phyloP scores from a whole-genome alignment of 2,888 invertebrate species.

The Eustalomyia histrio region DNA sequence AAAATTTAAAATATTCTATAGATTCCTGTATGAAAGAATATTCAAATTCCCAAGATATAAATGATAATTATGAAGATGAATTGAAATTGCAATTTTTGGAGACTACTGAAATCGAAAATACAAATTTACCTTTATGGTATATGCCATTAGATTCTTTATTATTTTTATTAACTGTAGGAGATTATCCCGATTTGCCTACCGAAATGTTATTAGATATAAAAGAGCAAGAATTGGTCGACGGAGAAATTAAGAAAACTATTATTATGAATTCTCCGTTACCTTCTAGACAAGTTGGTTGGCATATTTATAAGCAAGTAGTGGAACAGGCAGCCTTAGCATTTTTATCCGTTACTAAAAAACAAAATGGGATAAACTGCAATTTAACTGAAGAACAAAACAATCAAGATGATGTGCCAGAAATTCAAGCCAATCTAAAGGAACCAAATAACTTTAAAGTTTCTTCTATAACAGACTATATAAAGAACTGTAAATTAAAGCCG shows the following conservation, averaged over 20 bases:
- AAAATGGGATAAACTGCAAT: slow-evolving; percentile 23
- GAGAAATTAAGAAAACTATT: slow-evolving; percentile 62
- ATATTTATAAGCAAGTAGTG: slow-evolving; percentile 71
- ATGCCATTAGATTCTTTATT: slow-evolving; percentile 72
- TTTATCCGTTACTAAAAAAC: slow-evolving; percentile 42
- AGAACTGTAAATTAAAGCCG: slow-evolving; percentile 8
- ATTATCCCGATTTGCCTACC: slow-evolving; percentile 72
- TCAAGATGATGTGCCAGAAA: slow-evolving; percentile 12
- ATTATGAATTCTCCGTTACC: slow-evolving; percentile 73
- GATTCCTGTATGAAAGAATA: slow-evolving; percentile 63
- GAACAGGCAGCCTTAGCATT: slow-evolving; percentile 63
- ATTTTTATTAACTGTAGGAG: slow-evolving; percentile 70
- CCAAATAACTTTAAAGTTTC: slow-evolving; percentile 30
- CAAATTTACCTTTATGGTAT: slow-evolving; percentile 8
- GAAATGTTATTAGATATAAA: slow-evolving; percentile 70
- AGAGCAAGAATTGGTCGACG: background rate
- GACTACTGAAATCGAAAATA: background rate
- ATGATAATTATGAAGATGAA: slow-evolving; percentile 31
- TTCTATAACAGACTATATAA: slow-evolving; percentile 57
- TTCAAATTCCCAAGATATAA: slow-evolving; percentile 22
- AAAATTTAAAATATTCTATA: slow-evolving; percentile 66
- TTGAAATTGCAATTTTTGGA: slow-evolving; percentile 22
- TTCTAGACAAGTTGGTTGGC: slow-evolving; percentile 72
- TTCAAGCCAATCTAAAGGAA: background rate
- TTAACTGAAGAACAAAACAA: slow-evolving; percentile 6